Percentiles rank a stretch among this genome's conserved stretches.
These are phyloP conservation scores for Cariama cristata DNA, from an alignment of 2,113 vertebrate genomes.

Conservation along the genomic window DNA sequence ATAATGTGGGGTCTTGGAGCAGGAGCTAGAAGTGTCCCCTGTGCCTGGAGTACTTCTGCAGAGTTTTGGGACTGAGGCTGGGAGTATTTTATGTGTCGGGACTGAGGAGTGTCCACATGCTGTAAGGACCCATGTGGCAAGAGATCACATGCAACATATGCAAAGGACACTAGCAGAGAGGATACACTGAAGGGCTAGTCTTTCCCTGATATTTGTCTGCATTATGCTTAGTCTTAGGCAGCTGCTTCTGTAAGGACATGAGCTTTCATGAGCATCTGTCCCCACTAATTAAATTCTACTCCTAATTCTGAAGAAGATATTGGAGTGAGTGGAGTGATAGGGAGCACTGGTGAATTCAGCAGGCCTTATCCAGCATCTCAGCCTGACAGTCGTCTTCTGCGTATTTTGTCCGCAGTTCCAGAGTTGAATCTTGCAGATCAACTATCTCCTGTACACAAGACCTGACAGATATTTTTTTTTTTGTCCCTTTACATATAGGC, in stretches of 20 bases:
- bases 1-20: background rate
- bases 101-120: background rate
- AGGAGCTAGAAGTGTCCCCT: background rate
- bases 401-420: fast-evolving
- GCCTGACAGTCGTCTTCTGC: background rate
- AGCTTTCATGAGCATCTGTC: background rate
- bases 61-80: background rate
- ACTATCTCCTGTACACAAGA: background rate
- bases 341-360: background rate
- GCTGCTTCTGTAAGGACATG: background rate
- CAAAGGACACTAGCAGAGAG: background rate
- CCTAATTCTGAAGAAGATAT: background rate
- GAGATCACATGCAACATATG: background rate
- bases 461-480: background rate
- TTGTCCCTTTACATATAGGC: background rate
- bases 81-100: background rate
- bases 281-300: background rate
- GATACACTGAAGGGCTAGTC: background rate
- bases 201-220: background rate
- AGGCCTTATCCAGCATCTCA: background rate
- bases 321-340: background rate
- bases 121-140: background rate
- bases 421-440: background rate
- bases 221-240: background rate
- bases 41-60: background rate